A percentile compares a stretch with the other conserved stretches of the same genome.
These are phyloP conservation scores for Eciton burchellii DNA, from an alignment of 1,140 invertebrate species.

Conservation along the genomic window DNA sequence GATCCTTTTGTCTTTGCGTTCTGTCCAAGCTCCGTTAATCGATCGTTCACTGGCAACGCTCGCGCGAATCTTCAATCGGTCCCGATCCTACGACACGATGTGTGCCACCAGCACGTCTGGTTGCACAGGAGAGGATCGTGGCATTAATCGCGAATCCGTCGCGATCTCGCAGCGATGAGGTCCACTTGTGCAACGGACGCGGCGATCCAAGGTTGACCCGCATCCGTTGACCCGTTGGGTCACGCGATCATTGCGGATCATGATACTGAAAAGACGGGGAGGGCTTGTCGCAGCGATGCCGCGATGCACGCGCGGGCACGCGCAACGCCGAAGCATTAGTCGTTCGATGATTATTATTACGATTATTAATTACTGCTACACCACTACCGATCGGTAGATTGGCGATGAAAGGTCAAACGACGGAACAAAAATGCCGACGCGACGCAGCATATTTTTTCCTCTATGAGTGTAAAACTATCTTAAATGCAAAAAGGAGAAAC, in stretches of 20 bases:
- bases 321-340: conserved; percentile 45
- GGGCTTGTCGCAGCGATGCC: neutral
- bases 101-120: no score
- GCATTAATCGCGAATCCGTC: neutral
- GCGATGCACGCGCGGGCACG: neutral
- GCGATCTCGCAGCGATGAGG: neutral
- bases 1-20: neutral
- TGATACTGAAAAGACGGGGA: neutral
- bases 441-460: conserved; percentile 84
- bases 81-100: no score
- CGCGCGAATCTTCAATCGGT: no score
- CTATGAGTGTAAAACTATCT: conserved; percentile 85
- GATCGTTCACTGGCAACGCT: neutral
- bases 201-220: neutral
- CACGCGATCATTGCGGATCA: neutral
- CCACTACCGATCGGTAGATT: conserved; percentile 51
- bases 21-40: neutral
- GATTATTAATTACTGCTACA: conserved; percentile 52
- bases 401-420: conserved; percentile 62
- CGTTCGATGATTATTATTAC: conserved; percentile 60
- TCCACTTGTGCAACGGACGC: conserved; percentile 16
- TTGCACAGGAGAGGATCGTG: no score
- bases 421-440: conserved; percentile 65
- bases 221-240: neutral
- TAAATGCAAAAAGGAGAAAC: conserved; percentile 74